These are phyloP conservation scores for Leptinotarsa texana DNA, from an alignment of 1,140 invertebrate species.

Conservation along the genomic window DNA sequence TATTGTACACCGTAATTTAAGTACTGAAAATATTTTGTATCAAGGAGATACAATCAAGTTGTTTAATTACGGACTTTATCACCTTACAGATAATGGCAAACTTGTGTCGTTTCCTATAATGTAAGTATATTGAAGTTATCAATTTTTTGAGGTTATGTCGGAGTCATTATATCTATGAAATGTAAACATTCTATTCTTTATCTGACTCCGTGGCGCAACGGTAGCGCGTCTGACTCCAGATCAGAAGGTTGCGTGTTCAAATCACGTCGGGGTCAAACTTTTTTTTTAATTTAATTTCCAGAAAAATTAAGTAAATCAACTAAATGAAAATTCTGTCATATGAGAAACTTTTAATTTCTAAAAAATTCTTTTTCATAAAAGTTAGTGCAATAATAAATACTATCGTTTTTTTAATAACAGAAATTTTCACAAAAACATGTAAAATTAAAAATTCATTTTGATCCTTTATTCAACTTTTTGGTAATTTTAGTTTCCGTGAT, in stretches of 20 bases:
- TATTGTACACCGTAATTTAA: slow-evolving; percentile 80
- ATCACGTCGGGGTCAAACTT: slow-evolving; percentile 91
- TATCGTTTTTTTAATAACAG: too few relatives aligned
- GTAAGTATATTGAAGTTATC: slow-evolving; percentile 58
- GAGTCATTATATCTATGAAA: not conserved
- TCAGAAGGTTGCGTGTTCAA: slow-evolving; percentile 99
- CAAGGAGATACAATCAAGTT: slow-evolving; percentile 78
- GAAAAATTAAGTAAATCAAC: not conserved
- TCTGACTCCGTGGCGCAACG: slow-evolving; percentile 91
- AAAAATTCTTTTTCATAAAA: too few relatives aligned
- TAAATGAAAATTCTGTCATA: not conserved
- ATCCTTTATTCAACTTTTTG: too few relatives aligned
- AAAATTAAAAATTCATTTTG: too few relatives aligned
- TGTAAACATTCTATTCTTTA: not conserved
- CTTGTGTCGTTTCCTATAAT: slow-evolving; percentile 92
- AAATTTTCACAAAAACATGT: too few relatives aligned
- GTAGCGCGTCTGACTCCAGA: slow-evolving; percentile 98
- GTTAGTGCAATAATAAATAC: too few relatives aligned
- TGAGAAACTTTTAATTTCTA: too few relatives aligned
- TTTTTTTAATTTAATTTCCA: slow-evolving; percentile 35
- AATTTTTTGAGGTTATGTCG: not conserved
- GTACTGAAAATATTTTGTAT: slow-evolving; percentile 82
- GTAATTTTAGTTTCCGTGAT: too few relatives aligned
- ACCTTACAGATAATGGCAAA: slow-evolving; percentile 84
- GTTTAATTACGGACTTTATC: slow-evolving; percentile 90